Conservation (phyloP, 2,797 vertebrate species). For the Sebastiscus albofasciatus region DNA sequence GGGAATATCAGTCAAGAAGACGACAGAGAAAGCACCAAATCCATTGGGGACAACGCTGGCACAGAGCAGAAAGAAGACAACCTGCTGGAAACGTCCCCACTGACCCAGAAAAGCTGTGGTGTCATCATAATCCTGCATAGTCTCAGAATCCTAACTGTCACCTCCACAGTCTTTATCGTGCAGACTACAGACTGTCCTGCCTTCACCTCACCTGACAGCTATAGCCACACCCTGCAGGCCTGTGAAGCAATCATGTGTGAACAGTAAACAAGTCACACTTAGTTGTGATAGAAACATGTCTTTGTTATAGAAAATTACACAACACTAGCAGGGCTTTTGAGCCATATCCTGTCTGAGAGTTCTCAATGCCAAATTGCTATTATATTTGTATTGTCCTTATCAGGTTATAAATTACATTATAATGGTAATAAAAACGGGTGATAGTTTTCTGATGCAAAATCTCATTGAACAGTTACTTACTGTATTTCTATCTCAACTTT, state of each 20-base stretch:
- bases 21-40: conserved; percentile 73
- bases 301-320: too few species aligned
- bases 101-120: conserved; percentile 81
- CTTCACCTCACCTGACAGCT: rapidly evolving
- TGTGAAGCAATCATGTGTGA: too few species aligned
- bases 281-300: too few species aligned
- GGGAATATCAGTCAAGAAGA: conserved; percentile 82
- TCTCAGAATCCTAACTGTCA: background rate
- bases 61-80: conserved; percentile 86
- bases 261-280: too few species aligned
- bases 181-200: background rate
- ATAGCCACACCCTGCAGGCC: too few species aligned
- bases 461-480: too few species aligned
- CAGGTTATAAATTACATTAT: background rate
- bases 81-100: conserved; percentile 83
- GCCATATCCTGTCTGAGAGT: background rate
- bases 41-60: conserved; percentile 86
- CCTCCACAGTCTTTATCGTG: too few species aligned
- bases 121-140: conserved; percentile 79
- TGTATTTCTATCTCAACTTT: too few species aligned
- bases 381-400: background rate
- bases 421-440: too few species aligned
- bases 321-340: too few species aligned
- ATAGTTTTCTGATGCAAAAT: too few species aligned
- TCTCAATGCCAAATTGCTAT: background rate